Conservation (phyloP, 2,888 invertebrate species). For the Thysanoteuthis rhombus region DNA sequence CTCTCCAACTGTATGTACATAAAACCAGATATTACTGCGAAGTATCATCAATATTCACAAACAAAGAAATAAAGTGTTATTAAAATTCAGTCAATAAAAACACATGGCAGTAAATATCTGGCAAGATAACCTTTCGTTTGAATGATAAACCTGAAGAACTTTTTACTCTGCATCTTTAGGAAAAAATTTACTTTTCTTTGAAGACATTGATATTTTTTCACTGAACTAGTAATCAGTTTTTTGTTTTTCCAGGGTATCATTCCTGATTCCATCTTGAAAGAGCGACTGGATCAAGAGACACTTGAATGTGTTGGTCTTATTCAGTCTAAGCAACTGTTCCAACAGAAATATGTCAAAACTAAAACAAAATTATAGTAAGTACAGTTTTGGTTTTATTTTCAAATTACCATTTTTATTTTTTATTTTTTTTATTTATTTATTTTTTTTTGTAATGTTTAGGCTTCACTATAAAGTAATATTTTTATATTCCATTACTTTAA, state of each 20-base stretch:
- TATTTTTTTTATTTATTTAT: too few relatives aligned
- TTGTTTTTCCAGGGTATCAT: slow-evolving; percentile 57
- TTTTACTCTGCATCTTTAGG: not conserved
- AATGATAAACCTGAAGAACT: not conserved
- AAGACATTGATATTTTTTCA: not conserved
- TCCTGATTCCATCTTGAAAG: slow-evolving; percentile 86
- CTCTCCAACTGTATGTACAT: not conserved
- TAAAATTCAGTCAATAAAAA: too few relatives aligned
- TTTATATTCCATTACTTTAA: not conserved
- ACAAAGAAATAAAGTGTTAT: too few relatives aligned
- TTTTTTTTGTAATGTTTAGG: too few relatives aligned
- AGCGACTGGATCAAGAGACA: slow-evolving; percentile 91
- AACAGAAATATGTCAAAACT: slow-evolving; percentile 89
- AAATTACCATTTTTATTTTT: too few relatives aligned
- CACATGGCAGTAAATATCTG: too few relatives aligned
- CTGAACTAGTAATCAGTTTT: not conserved
- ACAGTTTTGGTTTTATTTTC: not conserved
- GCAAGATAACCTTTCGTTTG: not conserved
- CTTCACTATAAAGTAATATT: not conserved
- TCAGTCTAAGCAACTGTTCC: slow-evolving; percentile 76
- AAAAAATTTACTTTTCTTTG: not conserved
- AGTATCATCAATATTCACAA: not conserved
- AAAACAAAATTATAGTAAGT: slow-evolving; percentile 98
- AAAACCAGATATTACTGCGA: not conserved
- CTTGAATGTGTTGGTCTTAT: slow-evolving; percentile 90